Percentiles rank a stretch among this genome's conserved stretches.
Evolutionary conservation across 2,797 vertebrate genomes (phyloP).

Genomic region (Eulemur coronatus): DNA sequence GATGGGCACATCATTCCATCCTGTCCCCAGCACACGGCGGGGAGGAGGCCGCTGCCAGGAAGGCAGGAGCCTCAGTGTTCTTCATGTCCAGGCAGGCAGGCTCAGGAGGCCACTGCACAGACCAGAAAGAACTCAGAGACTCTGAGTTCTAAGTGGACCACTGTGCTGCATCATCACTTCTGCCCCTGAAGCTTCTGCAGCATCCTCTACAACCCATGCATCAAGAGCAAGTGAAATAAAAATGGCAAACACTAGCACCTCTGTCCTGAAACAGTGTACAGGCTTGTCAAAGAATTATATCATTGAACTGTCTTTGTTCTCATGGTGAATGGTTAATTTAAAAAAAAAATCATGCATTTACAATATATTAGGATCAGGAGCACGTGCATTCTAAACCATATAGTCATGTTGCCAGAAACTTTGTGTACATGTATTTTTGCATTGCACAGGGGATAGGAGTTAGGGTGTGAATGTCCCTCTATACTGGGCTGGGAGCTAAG

Average conservation of each 20-base stretch:
- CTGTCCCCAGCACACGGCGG: fast-evolving
- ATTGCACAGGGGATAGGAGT: background rate
- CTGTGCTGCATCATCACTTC: background rate
- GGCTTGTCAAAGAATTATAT: background rate
- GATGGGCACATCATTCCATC: too few species aligned
- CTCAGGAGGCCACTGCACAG: background rate
- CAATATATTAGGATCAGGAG: background rate
- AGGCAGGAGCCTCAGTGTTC: background rate
- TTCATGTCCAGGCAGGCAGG: background rate
- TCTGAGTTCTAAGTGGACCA: background rate
- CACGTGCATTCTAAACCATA: background rate
- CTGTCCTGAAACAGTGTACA: background rate
- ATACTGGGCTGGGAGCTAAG: background rate
- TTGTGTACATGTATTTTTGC: background rate
- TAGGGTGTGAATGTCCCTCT: background rate
- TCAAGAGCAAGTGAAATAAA: background rate
- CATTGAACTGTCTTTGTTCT: background rate
- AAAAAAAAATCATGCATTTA: background rate
- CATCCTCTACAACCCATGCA: background rate
- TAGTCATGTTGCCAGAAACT: background rate
- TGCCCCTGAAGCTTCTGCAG: background rate
- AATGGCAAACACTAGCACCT: background rate
- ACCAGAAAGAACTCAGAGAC: background rate
- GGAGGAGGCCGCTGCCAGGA: background rate
- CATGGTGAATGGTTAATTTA: background rate